Conservation (phyloP, 2,797 vertebrate genomes). For the Eospalax fontanierii region DNA sequence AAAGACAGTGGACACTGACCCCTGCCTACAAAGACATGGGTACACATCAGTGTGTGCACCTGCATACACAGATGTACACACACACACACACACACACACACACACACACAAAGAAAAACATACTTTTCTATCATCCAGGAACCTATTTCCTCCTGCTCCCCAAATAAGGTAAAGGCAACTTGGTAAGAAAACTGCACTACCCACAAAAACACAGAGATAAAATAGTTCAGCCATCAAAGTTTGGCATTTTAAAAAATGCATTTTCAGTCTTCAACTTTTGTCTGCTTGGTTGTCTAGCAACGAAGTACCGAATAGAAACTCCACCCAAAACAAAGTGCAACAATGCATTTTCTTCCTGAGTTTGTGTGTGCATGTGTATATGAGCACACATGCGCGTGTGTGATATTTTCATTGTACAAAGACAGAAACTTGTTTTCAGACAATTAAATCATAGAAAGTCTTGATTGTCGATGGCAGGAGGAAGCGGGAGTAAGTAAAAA, state of each 20-base stretch:
- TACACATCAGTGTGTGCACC: background rate
- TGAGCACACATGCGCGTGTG: background rate
- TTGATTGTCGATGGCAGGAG: conserved; percentile 88
- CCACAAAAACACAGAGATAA: conserved; percentile 86
- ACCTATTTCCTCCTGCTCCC: background rate
- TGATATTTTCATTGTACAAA: conserved; percentile 81
- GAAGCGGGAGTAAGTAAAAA: conserved; percentile 90
- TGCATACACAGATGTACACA: background rate
- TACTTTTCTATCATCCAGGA: conserved; percentile 72
- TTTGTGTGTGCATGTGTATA: background rate
- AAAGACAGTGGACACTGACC: background rate
- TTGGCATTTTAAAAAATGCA: conserved; percentile 89
- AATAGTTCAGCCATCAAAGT: conserved; percentile 87
- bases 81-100: background rate
- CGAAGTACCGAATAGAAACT: conserved; percentile 90
- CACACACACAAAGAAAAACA: background rate
- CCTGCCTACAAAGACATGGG: background rate
- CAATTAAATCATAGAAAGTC: conserved; percentile 88
- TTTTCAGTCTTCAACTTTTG: conserved; percentile 89
- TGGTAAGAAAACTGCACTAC: conserved; percentile 82
- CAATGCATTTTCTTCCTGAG: conserved; percentile 84
- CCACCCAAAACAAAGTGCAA: conserved; percentile 90
- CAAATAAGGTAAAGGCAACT: conserved; percentile 74
- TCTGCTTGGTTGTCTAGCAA: conserved; percentile 90
- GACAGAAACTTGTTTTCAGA: conserved; percentile 84